A percentile compares a stretch with the other conserved stretches of the same genome.
phyloP scores from a whole-genome alignment of 2,113 vertebrate genomes.

The Hemichromis elongatus region DNA sequence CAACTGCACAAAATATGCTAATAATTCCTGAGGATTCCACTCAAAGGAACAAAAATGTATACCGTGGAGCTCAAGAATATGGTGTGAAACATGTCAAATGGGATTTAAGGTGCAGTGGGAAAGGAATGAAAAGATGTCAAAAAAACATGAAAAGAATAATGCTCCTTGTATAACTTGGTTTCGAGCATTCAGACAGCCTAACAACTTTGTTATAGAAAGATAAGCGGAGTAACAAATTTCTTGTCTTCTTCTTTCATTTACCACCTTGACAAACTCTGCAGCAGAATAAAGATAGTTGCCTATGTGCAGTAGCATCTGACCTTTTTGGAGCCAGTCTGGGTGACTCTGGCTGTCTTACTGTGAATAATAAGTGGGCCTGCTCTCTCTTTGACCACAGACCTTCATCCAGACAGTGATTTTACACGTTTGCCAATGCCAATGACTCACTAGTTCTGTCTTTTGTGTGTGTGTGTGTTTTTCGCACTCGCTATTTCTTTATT shows the following conservation, averaged over 20 bases:
- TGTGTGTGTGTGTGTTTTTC: background rate
- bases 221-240: constrained; percentile 19
- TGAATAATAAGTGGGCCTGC: constrained; percentile 31
- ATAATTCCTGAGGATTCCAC: background rate
- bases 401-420: constrained; percentile 3
- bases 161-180: background rate
- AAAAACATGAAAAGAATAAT: background rate
- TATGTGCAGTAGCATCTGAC: constrained; percentile 20
- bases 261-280: background rate
- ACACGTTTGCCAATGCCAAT: constrained; percentile 12
- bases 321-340: background rate
- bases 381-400: background rate
- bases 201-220: constrained; percentile 11
- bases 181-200: background rate
- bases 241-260: constrained; percentile 26
- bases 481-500: constrained; percentile 37
- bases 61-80: background rate
- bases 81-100: background rate
- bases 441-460: constrained; percentile 31
- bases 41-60: background rate
- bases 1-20: background rate
- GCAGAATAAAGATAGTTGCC: background rate
- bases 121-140: background rate
- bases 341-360: background rate
- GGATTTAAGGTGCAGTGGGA: background rate